A percentile compares a stretch with the other conserved stretches of the same genome.
phyloP scores from a whole-genome alignment of 2,797 vertebrate species.

The Crossoptilon crossoptilon region DNA sequence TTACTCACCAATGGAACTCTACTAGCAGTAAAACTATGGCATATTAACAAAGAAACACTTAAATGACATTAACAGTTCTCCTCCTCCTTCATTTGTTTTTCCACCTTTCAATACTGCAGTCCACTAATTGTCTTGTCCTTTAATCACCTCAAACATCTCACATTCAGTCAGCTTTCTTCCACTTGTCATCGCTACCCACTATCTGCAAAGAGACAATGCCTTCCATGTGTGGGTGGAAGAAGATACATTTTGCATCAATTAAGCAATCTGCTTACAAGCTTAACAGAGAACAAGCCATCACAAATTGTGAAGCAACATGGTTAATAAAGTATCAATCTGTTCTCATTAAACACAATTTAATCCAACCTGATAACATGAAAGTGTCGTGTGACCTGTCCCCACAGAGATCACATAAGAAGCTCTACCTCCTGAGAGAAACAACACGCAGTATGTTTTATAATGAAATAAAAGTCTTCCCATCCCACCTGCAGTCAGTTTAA shows the following conservation, averaged over 20 bases:
- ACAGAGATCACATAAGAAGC: conserved; percentile 9
- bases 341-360: conserved; percentile 53
- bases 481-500: neutral
- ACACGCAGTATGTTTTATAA: neutral
- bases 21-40: neutral
- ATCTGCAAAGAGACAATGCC: neutral
- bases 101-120: neutral
- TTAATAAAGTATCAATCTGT: conserved; percentile 58
- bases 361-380: conserved; percentile 15
- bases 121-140: neutral
- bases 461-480: conserved; percentile 17
- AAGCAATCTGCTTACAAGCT: conserved; percentile 40
- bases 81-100: neutral
- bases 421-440: conserved; percentile 21
- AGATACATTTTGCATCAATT: neutral
- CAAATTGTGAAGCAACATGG: neutral
- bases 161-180: neutral
- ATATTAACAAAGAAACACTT: neutral
- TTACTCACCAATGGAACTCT: neutral
- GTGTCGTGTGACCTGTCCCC: neutral
- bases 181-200: neutral
- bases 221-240: neutral
- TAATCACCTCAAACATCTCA: neutral
- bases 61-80: neutral
- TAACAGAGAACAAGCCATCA: conserved; percentile 5